Conservation (phyloP, 2,797 vertebrate species). For the Perdix hodgsoniae region DNA sequence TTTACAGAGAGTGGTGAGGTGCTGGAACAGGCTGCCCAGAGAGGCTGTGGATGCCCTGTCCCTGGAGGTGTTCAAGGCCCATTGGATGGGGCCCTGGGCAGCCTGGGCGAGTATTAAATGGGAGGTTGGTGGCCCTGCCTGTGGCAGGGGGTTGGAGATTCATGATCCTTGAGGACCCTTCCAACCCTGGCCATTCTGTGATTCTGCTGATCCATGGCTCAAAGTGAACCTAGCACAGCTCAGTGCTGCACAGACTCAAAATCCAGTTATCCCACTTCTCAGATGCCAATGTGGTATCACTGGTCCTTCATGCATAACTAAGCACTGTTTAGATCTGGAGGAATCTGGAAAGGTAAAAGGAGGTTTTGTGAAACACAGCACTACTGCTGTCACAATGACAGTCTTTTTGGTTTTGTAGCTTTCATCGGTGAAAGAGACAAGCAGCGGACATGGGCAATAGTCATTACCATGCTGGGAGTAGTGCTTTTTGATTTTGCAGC, state of each 20-base stretch:
- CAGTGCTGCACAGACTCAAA: neutral
- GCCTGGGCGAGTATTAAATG: no score
- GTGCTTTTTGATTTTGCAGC: conserved; percentile 97
- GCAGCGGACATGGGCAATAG: conserved; percentile 86
- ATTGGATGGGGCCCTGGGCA: no score
- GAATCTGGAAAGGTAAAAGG: neutral
- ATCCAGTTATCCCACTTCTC: neutral
- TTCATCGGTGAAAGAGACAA: conserved; percentile 76
- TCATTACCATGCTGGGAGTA: conserved; percentile 93
- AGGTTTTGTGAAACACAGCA: neutral
- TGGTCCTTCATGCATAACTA: neutral
- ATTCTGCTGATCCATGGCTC: neutral
- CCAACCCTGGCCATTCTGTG: no score
- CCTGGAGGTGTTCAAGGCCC: no score
- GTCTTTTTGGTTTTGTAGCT: conserved; percentile 80
- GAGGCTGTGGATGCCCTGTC: no score
- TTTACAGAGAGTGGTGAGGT: no score
- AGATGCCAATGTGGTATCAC: neutral
- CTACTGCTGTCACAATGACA: conserved; percentile 46
- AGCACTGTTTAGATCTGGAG: neutral
- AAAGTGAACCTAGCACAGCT: neutral
- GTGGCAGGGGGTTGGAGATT: no score
- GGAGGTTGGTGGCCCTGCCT: no score
- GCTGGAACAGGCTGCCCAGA: no score
- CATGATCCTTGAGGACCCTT: no score